phyloP scores from a whole-genome alignment of 2,888 invertebrate genomes.

The Cataglyphis albicans region DNA sequence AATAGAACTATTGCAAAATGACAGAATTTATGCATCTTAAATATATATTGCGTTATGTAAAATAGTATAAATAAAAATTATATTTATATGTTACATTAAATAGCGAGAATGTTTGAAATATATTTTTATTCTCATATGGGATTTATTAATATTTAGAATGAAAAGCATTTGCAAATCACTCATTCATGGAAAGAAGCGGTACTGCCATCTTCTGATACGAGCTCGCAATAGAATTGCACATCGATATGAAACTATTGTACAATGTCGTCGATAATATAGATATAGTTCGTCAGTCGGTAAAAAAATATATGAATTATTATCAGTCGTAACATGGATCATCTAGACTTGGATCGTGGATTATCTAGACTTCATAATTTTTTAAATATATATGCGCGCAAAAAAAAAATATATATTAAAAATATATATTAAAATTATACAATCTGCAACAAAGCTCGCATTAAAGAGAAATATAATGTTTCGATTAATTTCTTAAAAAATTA shows the following conservation, averaged over 20 bases:
- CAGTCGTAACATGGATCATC: neutral
- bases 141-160: neutral
- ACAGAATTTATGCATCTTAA: neutral
- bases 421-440: neutral
- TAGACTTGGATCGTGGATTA: too few species aligned
- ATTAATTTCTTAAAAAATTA: neutral
- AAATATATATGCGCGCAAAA: neutral
- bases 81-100: neutral
- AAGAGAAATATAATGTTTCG: neutral
- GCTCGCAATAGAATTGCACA: neutral
- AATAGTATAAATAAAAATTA: neutral
- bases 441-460: neutral
- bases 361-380: too few species aligned
- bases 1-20: neutral
- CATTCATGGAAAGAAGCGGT: neutral
- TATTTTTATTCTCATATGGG: neutral
- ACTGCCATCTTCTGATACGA: conserved; percentile 41
- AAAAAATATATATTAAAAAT: too few species aligned
- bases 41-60: neutral
- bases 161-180: neutral
- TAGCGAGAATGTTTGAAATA: neutral
- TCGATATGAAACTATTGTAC: conserved; percentile 14
- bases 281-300: conserved; percentile 37
- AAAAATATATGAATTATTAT: conserved; percentile 37
- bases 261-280: conserved; percentile 35